Conservation (phyloP, 64 coral and sea anemone species). For the Pocillopora damicornis region DNA sequence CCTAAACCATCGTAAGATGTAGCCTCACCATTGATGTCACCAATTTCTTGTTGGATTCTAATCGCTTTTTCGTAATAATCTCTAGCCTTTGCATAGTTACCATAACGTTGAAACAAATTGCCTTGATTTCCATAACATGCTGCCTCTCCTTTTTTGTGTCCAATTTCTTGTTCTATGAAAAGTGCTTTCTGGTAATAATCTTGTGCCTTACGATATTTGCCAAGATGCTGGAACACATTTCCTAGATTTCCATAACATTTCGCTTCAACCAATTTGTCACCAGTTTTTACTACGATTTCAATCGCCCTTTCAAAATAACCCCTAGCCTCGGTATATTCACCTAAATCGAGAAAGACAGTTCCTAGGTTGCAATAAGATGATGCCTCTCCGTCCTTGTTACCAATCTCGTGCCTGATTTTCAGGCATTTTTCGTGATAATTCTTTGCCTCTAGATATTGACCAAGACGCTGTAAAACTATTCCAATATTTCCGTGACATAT, state of each 20-base stretch:
- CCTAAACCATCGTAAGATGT: neutral
- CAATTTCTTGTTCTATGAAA: neutral
- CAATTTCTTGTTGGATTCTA: neutral
- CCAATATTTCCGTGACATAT: neutral
- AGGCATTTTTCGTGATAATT: neutral
- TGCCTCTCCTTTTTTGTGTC: neutral
- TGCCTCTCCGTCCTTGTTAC: neutral
- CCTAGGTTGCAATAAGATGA: neutral
- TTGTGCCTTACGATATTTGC: neutral
- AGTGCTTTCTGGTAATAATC: neutral
- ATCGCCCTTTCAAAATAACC: neutral
- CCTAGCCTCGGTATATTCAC: neutral
- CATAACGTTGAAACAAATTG: neutral
- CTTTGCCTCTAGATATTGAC: neutral
- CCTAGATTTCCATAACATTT: neutral
- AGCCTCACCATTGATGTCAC: neutral
- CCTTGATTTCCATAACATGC: neutral
- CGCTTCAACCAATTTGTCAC: neutral
- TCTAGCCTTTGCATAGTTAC: neutral
- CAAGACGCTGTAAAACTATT: neutral
- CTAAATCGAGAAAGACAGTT: neutral
- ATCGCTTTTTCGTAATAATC: neutral
- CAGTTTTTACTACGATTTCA: neutral
- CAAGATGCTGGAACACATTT: neutral
- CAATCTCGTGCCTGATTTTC: neutral